Evolutionary conservation across 2,797 vertebrate genomes (phyloP), one percentile per base, ranked within the genome.

Genomic region (Vireo griseus): DNA sequence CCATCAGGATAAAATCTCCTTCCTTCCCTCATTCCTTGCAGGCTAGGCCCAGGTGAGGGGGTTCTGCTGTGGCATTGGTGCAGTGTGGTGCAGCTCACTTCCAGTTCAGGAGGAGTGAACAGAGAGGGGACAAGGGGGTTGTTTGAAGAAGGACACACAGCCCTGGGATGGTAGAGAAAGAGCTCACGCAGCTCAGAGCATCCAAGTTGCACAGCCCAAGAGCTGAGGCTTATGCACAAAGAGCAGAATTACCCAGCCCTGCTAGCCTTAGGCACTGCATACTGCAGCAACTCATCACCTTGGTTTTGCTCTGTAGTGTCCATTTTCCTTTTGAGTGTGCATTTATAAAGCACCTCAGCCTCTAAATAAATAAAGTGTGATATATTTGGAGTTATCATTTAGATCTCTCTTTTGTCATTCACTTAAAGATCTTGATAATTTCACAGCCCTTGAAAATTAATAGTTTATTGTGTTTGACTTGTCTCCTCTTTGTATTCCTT

Each of bases 41-140:
- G 24, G 31, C 20, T 63, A 69, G 33, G 24, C 28, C 19, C 44
- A 62, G 50, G 21, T 48, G 63, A 69, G 66, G 11, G 21, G 4
- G 4, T 18, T 55, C 20, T 54, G 22, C 48, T 24, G 1, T 9
- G 13, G n/a, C 1, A 0, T 11, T 28, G 31, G 8, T 52, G n/a
- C 2, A 1, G 12, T 0, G 1, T 21, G 35, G 19, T 28, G 25
- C 24, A 75, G 26, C 29, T 68, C 12, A 8, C 24, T 20, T 51
- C 16, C 44, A 71, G 31, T 29, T 57, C 33, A 83, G 50, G 5
- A 81, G 24, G 31, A 85, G 45, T 6, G 40, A 67, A 10, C 73
- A 77, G 37, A 75, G 19, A 85, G 28, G 8, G 8, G 12, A 54
- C 25, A 40, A 67, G 19, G 28, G 11, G 13, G 2, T 13, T 26